These are phyloP conservation scores for Margaritifera margaritifera DNA, from an alignment of 2,888 invertebrate genomes.

Conservation along the genomic window DNA sequence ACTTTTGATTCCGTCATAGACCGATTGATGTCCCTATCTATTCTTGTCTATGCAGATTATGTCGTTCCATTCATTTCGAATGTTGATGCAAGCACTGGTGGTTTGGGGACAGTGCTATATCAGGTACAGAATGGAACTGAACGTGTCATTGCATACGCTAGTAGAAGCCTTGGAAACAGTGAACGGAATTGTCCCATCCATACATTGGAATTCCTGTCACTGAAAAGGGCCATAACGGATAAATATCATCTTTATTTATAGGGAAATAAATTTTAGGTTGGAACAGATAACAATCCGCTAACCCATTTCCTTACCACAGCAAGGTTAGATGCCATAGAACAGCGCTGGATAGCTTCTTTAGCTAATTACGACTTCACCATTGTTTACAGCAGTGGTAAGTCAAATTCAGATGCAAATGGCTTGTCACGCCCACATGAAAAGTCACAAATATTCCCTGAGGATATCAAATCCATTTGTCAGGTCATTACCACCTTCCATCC, in stretches of 20 bases:
- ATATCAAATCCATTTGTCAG: slow-evolving; percentile 12
- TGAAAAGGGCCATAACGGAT: slow-evolving; percentile 31
- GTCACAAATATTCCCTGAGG: slow-evolving; percentile 7
- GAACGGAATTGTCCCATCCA: no score
- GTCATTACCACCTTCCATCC: background rate
- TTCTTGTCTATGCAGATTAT: slow-evolving; percentile 31
- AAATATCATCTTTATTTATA: slow-evolving; percentile 33
- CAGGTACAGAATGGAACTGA: slow-evolving; percentile 21
- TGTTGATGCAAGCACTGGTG: no score
- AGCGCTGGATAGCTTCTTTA: slow-evolving; percentile 26
- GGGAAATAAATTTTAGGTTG: slow-evolving; percentile 11
- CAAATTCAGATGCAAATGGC: slow-evolving; percentile 22
- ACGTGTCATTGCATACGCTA: no score
- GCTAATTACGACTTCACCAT: slow-evolving; percentile 22
- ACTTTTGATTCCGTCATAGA: slow-evolving; percentile 15
- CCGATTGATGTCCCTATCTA: slow-evolving; percentile 14
- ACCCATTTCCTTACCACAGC: slow-evolving; percentile 27
- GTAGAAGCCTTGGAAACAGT: no score
- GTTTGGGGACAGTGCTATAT: slow-evolving; percentile 22
- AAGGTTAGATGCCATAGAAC: slow-evolving; percentile 21
- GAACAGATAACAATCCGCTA: slow-evolving; percentile 28
- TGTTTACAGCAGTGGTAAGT: slow-evolving; percentile 10
- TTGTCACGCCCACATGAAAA: slow-evolving; percentile 30
- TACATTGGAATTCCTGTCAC: slow-evolving; percentile 23
- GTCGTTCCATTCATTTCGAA: slow-evolving; percentile 17